phyloP scores from a whole-genome alignment of 53 echinoderm and acorn worm genomes.

The Luidia sarsii region DNA sequence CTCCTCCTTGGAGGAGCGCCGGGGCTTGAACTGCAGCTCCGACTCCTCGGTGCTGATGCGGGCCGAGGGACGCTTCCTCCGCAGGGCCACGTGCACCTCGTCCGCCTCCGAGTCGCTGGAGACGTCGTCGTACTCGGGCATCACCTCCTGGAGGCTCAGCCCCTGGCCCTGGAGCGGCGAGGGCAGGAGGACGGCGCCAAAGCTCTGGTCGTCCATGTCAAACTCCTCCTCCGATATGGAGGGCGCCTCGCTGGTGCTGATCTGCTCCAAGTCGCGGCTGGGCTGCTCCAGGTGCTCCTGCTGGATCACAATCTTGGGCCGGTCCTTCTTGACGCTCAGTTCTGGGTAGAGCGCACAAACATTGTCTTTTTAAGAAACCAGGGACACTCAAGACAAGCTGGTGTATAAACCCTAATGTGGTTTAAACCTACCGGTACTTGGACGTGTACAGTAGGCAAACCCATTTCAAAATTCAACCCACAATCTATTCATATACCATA shows the following conservation, averaged over 20 bases:
- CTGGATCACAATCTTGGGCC: constrained; percentile 42
- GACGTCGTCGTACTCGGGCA: constrained; percentile 38
- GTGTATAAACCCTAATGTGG: too few relatives aligned
- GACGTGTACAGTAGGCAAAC: too few relatives aligned
- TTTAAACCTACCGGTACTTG: too few relatives aligned
- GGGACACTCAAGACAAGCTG: too few relatives aligned
- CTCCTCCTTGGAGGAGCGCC: background rate
- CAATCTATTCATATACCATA: too few relatives aligned
- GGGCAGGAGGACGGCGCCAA: constrained; percentile 22
- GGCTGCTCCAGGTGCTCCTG: constrained; percentile 51
- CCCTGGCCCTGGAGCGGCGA: constrained; percentile 14
- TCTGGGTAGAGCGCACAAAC: constrained; percentile 25
- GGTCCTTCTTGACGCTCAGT: constrained; percentile 27
- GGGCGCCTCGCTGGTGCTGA: constrained; percentile 91
- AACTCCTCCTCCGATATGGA: constrained; percentile 88
- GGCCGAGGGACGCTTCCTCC: constrained; percentile 17
- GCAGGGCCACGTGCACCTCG: constrained; percentile 44
- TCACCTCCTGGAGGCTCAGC: constrained; percentile 39
- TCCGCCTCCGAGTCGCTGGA: constrained; percentile 37
- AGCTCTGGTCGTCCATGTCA: constrained; percentile 39
- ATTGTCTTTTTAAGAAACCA: background rate
- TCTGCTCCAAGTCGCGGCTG: constrained; percentile 57
- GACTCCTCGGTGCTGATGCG: constrained; percentile 26
- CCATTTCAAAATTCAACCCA: too few relatives aligned
- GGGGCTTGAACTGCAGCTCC: constrained; percentile 44